Base-by-base conservation (phyloP, 2,888 invertebrate species). In the Lithosia quadra region DNA sequence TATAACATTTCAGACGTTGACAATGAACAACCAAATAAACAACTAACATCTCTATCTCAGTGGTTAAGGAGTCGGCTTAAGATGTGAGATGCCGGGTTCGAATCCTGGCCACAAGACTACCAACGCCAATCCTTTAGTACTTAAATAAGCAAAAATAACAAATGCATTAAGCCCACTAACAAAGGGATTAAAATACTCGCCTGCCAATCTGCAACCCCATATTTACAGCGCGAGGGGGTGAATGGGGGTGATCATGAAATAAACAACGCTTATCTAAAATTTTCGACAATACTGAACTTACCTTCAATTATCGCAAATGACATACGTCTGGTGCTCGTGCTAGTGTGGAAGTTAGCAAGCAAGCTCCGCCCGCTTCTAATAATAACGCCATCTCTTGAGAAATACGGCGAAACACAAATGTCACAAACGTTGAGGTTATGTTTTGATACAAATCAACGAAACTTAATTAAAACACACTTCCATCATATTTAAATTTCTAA, bases 391-490 rank as follows among this genome's bases (percentile, higher is more conserved):
- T 91, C 91, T 92, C 73, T 86, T 74, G 78, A 53, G 66, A 49
- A 49, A 61, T 21, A 59, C n/a, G 33, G 5, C 10, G 65, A 83
- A 82, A 79, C 21, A 55, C 59, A 71, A 63, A 70, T 72, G 76
- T 80, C 78, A 80, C 61, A 71, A 65, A 67, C 72, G 86, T 89
- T 82, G 81, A 92, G 92, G 91, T 92, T 92, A 92, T 86, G 75
- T 79, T 76, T 70, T 39, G 49, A 68, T 74, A 66, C 69, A 66
- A 53, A 67, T 63, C 15, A 33, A 69, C 43, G 13, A 64, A 73
- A 72, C 33, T 72, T 60, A 18, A 18, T 36, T 11, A 75, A 68
- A 49, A 15, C 22, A n/a, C 22, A 34, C 18, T 34, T 21, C 39
- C n/a, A 22, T 10, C n/a, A 15, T 9, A 34, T 67, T 11, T 13